These are phyloP conservation scores for Lapara coniferarum DNA, from an alignment of 2,888 invertebrate species.

Conservation along the genomic window DNA sequence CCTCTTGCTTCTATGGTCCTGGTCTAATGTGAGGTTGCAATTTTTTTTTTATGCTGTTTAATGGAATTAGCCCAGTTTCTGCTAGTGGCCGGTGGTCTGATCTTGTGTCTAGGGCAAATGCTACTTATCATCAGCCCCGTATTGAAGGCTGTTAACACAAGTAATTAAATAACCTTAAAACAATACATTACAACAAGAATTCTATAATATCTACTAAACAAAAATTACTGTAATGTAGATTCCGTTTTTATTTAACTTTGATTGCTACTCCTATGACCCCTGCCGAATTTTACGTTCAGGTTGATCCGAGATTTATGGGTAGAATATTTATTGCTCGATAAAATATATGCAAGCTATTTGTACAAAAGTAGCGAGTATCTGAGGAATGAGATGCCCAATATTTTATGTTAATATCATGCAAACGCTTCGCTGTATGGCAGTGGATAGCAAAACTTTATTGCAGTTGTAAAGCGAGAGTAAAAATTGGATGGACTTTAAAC, in stretches of 20 bases:
- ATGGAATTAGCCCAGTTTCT: too few species aligned
- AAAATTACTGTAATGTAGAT: too few species aligned
- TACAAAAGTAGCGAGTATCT: background rate
- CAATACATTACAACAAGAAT: too few species aligned
- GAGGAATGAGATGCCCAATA: background rate
- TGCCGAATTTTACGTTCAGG: background rate
- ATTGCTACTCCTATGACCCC: background rate
- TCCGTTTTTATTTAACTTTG: background rate
- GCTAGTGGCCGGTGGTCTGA: too few species aligned
- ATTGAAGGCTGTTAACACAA: too few species aligned
- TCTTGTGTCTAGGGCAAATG: too few species aligned
- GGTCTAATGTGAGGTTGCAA: too few species aligned
- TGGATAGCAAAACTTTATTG: background rate
- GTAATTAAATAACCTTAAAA: too few species aligned
- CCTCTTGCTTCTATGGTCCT: too few species aligned
- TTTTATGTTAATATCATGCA: background rate
- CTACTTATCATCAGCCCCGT: too few species aligned
- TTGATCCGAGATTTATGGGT: slow-evolving; percentile 5
- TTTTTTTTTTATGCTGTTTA: too few species aligned
- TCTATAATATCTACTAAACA: too few species aligned
- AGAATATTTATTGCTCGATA: slow-evolving; percentile 1
- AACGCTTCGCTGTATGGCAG: background rate
- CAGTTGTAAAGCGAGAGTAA: background rate
- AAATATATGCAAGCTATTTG: background rate
- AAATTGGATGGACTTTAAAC: background rate